phyloP scores from a whole-genome alignment of 2,113 vertebrate species.

The Synodontis membranacea region DNA sequence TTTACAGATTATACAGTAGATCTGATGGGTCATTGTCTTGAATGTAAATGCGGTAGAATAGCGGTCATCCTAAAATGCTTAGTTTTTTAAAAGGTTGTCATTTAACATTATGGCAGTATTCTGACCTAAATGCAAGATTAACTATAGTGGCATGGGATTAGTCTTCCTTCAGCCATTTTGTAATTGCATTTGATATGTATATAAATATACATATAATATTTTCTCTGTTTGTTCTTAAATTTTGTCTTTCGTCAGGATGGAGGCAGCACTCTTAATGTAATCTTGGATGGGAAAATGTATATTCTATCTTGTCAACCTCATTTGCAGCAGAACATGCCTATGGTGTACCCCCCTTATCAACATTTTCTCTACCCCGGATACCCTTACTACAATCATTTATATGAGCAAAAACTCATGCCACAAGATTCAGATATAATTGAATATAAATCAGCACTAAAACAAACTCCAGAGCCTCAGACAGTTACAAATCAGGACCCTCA shows the following conservation, averaged over 20 bases:
- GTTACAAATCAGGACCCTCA: background rate
- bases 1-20: background rate
- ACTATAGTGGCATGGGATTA: background rate
- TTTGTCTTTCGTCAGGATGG: conserved; percentile 56
- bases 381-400: background rate
- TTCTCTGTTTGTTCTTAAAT: background rate
- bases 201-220: background rate
- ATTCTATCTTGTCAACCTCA: conserved; percentile 62
- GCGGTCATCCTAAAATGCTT: background rate
- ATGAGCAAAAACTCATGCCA: background rate
- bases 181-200: background rate
- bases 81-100: background rate
- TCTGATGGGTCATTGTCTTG: background rate
- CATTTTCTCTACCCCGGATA: background rate
- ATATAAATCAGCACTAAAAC: background rate
- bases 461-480: background rate
- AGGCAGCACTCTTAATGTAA: conserved; percentile 46
- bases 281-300: conserved; percentile 56
- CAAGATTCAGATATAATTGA: background rate
- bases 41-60: background rate
- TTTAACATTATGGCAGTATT: background rate
- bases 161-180: background rate
- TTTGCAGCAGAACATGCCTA: background rate
- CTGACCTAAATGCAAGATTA: background rate
- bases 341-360: background rate